Conservation (phyloP, 2,888 invertebrate species). For the Trachelus tabidus region DNA sequence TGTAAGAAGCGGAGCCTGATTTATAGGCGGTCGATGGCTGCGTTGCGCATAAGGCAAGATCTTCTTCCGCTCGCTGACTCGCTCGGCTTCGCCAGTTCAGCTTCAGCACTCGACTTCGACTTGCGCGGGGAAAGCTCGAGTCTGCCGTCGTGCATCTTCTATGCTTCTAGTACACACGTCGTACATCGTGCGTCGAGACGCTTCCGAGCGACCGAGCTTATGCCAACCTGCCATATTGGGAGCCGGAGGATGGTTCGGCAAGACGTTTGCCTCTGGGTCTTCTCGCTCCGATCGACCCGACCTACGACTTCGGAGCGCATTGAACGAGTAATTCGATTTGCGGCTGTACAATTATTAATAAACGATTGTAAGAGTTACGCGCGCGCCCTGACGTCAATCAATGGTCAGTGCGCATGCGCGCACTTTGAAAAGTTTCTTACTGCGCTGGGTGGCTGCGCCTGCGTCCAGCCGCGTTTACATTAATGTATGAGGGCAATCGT, state of each 20-base stretch:
- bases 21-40: slow-evolving; percentile 42
- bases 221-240: not conserved
- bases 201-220: not conserved
- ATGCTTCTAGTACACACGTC: not conserved
- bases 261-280: not conserved
- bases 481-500: slow-evolving; percentile 65
- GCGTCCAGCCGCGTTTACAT: slow-evolving; percentile 53
- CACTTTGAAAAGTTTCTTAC: not conserved
- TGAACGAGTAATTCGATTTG: not conserved
- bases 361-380: not conserved
- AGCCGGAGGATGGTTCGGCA: not conserved
- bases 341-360: not conserved
- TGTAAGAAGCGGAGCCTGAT: slow-evolving; percentile 59
- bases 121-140: slow-evolving; percentile 26
- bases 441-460: not conserved
- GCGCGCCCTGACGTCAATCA: not conserved
- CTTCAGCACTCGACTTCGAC: slow-evolving; percentile 6
- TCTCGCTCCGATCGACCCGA: not conserved
- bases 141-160: slow-evolving; percentile 8
- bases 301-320: not conserved
- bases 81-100: not conserved
- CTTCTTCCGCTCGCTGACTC: slow-evolving; percentile 38
- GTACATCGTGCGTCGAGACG: not conserved
- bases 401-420: not conserved
- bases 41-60: slow-evolving; percentile 42